Conservation (phyloP, 2,113 vertebrate species). For the Burhinus oedicnemus region DNA sequence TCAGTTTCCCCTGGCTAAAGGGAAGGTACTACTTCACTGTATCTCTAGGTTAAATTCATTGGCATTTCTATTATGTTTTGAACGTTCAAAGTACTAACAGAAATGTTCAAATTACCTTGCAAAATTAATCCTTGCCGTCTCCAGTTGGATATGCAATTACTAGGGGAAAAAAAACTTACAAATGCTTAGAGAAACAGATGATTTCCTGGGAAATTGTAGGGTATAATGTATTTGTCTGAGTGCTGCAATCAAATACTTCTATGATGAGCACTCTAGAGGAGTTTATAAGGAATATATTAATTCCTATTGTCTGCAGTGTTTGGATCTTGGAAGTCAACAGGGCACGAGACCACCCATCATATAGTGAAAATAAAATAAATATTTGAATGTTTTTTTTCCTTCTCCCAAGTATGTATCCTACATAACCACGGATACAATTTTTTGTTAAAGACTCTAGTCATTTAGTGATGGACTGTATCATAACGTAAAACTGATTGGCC, state of each 20-base stretch:
- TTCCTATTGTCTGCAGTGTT: background rate
- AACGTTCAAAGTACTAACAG: background rate
- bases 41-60: background rate
- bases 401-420: background rate
- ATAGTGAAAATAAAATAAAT: background rate
- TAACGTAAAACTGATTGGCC: background rate
- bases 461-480: background rate
- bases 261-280: background rate
- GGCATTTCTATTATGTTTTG: background rate
- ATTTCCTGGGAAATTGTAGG: background rate
- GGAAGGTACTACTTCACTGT: background rate
- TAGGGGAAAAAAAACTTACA: background rate
- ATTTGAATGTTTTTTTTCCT: background rate
- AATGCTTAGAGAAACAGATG: background rate
- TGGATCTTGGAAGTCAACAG: background rate
- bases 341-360: background rate
- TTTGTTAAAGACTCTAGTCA: background rate
- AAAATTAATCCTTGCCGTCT: background rate
- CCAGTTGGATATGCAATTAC: background rate
- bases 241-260: background rate
- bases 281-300: background rate
- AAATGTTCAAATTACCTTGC: background rate
- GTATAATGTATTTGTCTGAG: background rate
- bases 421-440: background rate
- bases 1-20: background rate